phyloP scores from a whole-genome alignment of 2,113 vertebrate genomes.

The Xiphorhynchus elegans region DNA sequence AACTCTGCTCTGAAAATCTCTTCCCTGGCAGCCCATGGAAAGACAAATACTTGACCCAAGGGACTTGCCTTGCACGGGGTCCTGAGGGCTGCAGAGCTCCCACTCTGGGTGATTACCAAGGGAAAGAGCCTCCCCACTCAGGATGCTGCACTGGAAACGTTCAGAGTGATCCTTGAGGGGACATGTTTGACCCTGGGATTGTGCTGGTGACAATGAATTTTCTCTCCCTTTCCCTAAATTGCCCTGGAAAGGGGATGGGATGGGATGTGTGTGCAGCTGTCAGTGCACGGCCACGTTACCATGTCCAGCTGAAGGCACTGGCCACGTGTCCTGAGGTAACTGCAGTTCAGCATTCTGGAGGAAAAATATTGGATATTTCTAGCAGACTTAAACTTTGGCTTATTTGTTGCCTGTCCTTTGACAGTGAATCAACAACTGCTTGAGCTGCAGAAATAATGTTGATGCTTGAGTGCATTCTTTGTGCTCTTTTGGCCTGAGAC shows the following conservation, averaged over 20 bases:
- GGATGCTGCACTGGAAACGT: neutral
- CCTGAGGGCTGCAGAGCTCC: neutral
- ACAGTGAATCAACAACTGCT: constrained; percentile 29
- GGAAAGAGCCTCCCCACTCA: neutral
- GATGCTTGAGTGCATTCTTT: constrained; percentile 51
- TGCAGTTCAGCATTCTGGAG: neutral
- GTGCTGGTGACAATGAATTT: neutral
- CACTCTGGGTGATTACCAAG: neutral
- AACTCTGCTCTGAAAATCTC: neutral
- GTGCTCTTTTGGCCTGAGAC: constrained; percentile 13
- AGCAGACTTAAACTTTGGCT: neutral
- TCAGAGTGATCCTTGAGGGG: neutral
- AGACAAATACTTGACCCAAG: neutral
- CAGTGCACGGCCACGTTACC: neutral
- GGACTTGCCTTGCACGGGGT: neutral
- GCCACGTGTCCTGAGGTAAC: neutral
- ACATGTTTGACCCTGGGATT: neutral
- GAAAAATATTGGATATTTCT: neutral
- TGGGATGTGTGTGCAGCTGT: neutral
- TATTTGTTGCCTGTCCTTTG: constrained; percentile 24
- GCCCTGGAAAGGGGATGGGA: neutral
- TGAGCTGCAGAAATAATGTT: constrained; percentile 16
- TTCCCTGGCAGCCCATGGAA: neutral
- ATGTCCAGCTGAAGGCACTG: neutral
- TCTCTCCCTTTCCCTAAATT: neutral